A percentile compares a stretch with the other conserved stretches of the same genome.
phyloP scores from a whole-genome alignment of 2,888 invertebrate species.

The Drosophila eohydei region DNA sequence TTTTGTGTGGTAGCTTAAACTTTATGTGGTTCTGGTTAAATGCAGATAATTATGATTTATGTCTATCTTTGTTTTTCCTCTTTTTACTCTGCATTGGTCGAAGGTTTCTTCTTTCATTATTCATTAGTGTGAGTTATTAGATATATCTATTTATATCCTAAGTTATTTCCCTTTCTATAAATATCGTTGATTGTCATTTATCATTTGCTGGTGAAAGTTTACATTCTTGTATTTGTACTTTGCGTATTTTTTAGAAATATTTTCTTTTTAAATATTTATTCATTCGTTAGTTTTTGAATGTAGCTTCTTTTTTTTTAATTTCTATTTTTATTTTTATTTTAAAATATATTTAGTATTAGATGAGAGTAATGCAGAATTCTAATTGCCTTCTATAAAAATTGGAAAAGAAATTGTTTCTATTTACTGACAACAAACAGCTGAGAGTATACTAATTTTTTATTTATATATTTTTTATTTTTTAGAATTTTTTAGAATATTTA shows the following conservation, averaged over 20 bases:
- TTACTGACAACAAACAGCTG: not conserved
- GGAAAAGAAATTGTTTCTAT: not conserved
- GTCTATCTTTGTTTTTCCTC: constrained; percentile 4
- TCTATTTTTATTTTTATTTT: not conserved
- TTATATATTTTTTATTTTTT: not conserved
- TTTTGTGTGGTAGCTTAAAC: constrained; percentile 32
- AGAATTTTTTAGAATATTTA: not conserved
- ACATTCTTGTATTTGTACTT: not conserved
- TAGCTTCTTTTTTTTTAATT: not conserved
- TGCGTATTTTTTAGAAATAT: not conserved
- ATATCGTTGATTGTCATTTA: constrained; percentile 4
- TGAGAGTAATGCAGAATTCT: constrained; percentile 15
- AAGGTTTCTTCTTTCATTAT: constrained; percentile 5
- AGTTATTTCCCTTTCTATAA: not conserved
- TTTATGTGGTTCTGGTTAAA: constrained; percentile 26
- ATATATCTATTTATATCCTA: not conserved
- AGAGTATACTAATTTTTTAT: not conserved
- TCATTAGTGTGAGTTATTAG: constrained; percentile 13
- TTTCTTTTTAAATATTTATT: not conserved
- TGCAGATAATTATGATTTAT: constrained; percentile 16
- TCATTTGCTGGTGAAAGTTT: constrained; percentile 4
- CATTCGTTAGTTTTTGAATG: not conserved
- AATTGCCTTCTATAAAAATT: not conserved
- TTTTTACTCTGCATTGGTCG: not conserved
- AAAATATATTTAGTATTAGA: not conserved